Conservation (phyloP, 2,113 vertebrate genomes). For the Periophthalmus modestus region DNA sequence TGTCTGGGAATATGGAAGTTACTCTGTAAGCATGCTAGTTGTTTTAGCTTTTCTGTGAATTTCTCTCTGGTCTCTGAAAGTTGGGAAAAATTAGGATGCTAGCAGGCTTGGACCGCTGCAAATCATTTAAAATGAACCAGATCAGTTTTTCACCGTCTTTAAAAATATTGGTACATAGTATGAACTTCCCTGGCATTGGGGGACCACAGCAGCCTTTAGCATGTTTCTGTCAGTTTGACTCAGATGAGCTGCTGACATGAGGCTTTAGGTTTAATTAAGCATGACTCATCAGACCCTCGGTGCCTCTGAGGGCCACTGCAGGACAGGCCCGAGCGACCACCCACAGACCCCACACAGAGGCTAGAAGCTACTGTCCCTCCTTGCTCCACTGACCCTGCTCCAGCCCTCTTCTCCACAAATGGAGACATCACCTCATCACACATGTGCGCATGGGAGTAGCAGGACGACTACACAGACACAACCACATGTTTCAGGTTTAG, state of each 20-base stretch:
- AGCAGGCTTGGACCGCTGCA: no score
- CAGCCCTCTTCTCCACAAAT: neutral
- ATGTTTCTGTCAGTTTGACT: constrained; percentile 36
- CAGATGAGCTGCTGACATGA: constrained; percentile 68
- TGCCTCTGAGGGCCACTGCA: constrained; percentile 17
- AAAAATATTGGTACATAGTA: neutral
- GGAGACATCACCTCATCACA: constrained; percentile 12
- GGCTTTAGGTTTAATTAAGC: constrained; percentile 68
- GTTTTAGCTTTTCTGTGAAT: no score
- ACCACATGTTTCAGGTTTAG: neutral
- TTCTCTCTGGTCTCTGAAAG: no score
- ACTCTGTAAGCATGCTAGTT: no score
- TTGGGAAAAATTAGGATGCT: no score
- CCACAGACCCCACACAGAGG: constrained; percentile 30
- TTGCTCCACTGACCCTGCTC: neutral
- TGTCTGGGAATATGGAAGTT: no score
- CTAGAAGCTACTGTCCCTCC: constrained; percentile 3
- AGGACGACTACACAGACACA: neutral
- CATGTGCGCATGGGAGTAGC: neutral
- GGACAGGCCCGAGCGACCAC: constrained; percentile 54
- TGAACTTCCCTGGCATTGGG: neutral
- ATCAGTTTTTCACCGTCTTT: neutral
- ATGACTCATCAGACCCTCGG: constrained; percentile 50
- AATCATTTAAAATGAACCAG: no score
- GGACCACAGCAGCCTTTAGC: constrained; percentile 47